Evolutionary conservation across 2,113 vertebrate species (phyloP), one percentile per base, ranked within the genome.

Genomic region (Dicrurus megarhynchus): DNA sequence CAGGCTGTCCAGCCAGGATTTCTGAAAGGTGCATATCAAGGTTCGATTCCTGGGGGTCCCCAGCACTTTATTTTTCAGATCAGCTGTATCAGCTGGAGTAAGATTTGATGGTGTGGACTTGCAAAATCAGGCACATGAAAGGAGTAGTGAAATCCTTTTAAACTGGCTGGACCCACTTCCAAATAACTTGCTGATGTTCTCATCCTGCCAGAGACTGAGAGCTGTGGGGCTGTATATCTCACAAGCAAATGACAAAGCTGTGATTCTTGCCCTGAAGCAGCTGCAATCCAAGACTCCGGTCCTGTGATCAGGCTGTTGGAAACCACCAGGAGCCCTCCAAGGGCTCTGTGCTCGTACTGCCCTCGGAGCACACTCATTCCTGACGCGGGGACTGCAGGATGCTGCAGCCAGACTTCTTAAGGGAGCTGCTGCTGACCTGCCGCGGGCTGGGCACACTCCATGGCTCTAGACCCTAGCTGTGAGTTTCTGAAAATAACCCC

Each of bases 311-410:
- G 53, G 56, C 87, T 60, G 56, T 3, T 35, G 73, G 84, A 30
- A 82, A 11, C 5, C 0, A 1, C 64, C 87, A 22, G 0, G 1
- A 74, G 76, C 77, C 47, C 27, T 70, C n/a, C 20, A 8, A 68
- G 71, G 42, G 65, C 47, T 75, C 69, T 13, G 60, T 0, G 4
- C 73, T 44, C 2, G 24, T 1, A 1, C 70, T 61, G 77, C 17
- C 1, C 64, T 35, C 0, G 0, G 10, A 60, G 50, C 11, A 23
- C 47, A 5, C 37, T 20, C 9, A 0, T 6, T 35, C 17, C 24
- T 7, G 44, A 44, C 61, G 3, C 70, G 4, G 30, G 42, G 13
- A 10, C 56, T 0, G 1, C 56, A 7, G 52, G 64, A 22, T 5
- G 11, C 8, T 22, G 46, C 35, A 63, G 63, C 18, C 55, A 8